Base-by-base conservation (phyloP, 2,797 vertebrate species). In the Alcedo atthis region DNA sequence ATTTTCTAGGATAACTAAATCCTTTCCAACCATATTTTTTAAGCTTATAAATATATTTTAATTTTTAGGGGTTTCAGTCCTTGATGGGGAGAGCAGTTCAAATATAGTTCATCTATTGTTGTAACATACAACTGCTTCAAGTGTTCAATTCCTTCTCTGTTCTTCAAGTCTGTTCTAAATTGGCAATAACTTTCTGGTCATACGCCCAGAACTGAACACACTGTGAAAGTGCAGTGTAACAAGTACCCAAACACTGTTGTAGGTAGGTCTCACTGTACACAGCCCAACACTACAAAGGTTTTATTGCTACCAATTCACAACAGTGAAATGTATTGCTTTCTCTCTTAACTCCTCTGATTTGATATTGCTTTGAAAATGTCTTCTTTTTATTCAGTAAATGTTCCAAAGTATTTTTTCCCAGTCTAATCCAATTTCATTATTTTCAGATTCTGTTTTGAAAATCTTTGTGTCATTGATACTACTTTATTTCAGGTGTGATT, bases 121-220 rank as follows among this genome's bases (percentile, higher is more conserved):
- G 18, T 28, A 81, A 37, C 14, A 63, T 64, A 32, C 77, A 85
- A 49, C 32, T 92, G 49, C 17, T 12, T 87, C 28, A 37, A 42
- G 57, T 1, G 0, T 80, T 75, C 32, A 57, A 87, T 46, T 78
- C 42, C 35, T 87, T 61, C 8, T 1, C 30, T 87, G 43, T 62
- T 89, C 68, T 70, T 93, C 16, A 66, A 58, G 30, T 93, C 13
- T 81, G 45, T 75, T 89, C 28, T 81, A 73, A 76, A 81, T 73
- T 74, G 18, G 51, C 32, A 62, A 12, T 77, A 63, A 46, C 62
- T 81, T 94, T 57, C 40, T 93, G 58, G 43, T 87, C 28, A 19
- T 58, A 16, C 69, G 73, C 69, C 61, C 73, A 89, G 79, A 78
- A 78, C 13, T 75, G 69, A 78, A 66, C 51, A 48, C 2, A 2